Conservation (phyloP, 2,113 vertebrate species). For the Phocoena sinus region DNA sequence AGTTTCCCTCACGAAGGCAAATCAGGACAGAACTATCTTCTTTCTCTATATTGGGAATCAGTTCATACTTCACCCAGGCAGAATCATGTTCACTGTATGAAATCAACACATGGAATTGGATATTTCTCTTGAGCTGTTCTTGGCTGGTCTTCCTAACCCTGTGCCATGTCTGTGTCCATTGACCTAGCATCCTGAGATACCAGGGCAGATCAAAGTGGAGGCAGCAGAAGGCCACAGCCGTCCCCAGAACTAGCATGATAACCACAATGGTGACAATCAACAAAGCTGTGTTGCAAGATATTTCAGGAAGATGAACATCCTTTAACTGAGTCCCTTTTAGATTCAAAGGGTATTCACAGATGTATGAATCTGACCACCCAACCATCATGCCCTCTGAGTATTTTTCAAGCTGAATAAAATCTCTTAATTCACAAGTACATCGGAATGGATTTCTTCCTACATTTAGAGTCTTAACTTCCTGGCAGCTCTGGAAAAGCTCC, state of each 20-base stretch:
- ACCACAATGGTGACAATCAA: constrained; percentile 80
- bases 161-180: constrained; percentile 85
- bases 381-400: constrained; percentile 66
- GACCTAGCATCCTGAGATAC: constrained; percentile 87
- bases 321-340: constrained; percentile 76
- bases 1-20: constrained; percentile 86
- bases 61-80: constrained; percentile 84
- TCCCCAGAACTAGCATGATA: constrained; percentile 72
- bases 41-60: constrained; percentile 87
- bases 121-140: constrained; percentile 43
- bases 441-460: constrained; percentile 85
- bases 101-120: constrained; percentile 87
- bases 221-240: constrained; percentile 73
- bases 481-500: constrained; percentile 79
- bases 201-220: constrained; percentile 82
- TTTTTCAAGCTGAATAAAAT: constrained; percentile 77
- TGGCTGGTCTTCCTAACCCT: constrained; percentile 66
- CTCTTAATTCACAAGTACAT: constrained; percentile 85
- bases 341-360: constrained; percentile 84
- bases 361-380: constrained; percentile 83
- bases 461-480: constrained; percentile 77
- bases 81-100: constrained; percentile 88
- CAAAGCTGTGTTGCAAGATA: constrained; percentile 82
- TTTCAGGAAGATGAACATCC: constrained; percentile 78
- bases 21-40: constrained; percentile 79